These are phyloP conservation scores for Anguilla rostrata DNA, from an alignment of 2,113 vertebrate genomes.

Conservation along the genomic window DNA sequence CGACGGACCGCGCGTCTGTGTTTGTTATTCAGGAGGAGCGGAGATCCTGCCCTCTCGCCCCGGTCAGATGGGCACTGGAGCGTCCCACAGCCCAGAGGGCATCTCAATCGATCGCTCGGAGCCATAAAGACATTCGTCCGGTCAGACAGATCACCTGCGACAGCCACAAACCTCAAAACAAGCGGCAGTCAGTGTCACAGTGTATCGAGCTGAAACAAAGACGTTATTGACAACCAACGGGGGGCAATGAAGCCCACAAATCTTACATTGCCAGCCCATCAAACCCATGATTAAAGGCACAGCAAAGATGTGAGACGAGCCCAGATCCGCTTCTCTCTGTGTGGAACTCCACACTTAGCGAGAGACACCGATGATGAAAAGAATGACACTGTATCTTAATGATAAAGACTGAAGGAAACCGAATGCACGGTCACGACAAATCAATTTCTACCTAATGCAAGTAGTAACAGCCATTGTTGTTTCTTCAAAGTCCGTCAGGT, in stretches of 20 bases:
- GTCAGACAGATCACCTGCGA: background rate
- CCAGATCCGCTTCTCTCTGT: background rate
- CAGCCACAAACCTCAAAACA: background rate
- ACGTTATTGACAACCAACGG: background rate
- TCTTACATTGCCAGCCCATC: background rate
- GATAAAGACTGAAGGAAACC: background rate
- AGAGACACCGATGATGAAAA: no score
- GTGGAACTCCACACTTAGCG: no score
- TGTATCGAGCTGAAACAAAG: background rate
- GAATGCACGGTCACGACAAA: background rate
- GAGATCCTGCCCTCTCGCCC: background rate
- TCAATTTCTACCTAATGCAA: background rate
- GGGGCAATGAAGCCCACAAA: background rate
- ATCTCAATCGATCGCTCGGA: background rate
- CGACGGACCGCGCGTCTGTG: background rate
- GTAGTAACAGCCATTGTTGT: no score
- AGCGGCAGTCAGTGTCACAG: background rate
- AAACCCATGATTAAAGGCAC: background rate
- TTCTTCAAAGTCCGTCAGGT: no score
- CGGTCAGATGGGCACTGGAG: background rate
- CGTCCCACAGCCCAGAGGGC: background rate
- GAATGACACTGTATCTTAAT: background rate
- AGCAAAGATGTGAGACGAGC: background rate
- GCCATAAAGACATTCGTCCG: conserved; percentile 9
- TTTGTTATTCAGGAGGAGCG: background rate